Evolutionary conservation across 2,113 vertebrate species (phyloP), one percentile per base, ranked within the genome.

Genomic region (Notiomystis cincta): DNA sequence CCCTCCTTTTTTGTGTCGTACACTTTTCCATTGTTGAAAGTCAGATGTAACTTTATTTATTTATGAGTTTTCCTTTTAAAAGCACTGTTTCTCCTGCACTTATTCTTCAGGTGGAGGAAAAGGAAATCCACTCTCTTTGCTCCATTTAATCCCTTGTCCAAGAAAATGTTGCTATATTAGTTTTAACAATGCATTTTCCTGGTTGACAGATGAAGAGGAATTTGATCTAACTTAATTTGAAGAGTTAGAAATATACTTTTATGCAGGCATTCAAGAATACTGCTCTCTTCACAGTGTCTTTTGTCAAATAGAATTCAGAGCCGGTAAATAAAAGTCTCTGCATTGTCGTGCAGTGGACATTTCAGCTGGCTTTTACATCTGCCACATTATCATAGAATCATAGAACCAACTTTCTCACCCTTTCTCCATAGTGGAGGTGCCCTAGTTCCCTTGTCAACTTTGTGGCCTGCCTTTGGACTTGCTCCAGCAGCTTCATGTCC

Each of bases 361-460:
- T 84, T 83, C 67, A 60, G 13, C 21, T 64, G 57, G 58, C 54
- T 76, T 90, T 85, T 75, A 79, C 51, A 78, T 82, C 42, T 90
- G 24, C 12, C 47, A 40, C 12, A 28, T 47, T 37, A 20, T 44
- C 27, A 65, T 19, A 23, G 10, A 57, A 42, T 42, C 11, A 37
- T 9, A 33, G 50, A 73, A 33, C 35, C 33, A 73, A 8, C 6
- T n/a, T 16, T 24, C 13, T 66, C 28, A 45, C 19, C 13, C 33
- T 66, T 57, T 51, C 19, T 38, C 9, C 9, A 23, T 9, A 50
- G 6, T 33, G 18, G 10, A 27, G 10, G 5, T 10, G 23, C 12
- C 15, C 7, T 24, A 25, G 13, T 28, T 19, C 27, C 22, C 51
- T 51, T 58, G 10, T 10, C 19, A 73, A 14, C 7, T 51, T 58